These are phyloP conservation scores for Pterophyllum scalare DNA, from an alignment of 2,113 vertebrate genomes.

Conservation along the genomic window DNA sequence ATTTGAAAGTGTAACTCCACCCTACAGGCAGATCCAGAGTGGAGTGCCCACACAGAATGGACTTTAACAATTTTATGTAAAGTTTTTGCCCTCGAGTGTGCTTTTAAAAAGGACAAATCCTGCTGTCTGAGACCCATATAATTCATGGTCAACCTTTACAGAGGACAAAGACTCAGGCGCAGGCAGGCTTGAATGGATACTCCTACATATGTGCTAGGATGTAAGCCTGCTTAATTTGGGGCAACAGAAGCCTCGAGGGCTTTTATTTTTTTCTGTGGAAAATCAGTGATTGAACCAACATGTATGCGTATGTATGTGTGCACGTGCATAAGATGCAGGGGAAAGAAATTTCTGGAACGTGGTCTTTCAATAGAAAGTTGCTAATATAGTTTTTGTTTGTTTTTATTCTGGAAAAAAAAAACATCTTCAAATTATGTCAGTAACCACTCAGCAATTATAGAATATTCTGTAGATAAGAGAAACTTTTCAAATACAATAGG, in stretches of 20 bases:
- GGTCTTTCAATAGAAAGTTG: neutral
- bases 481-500: neutral
- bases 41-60: slow-evolving; percentile 44
- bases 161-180: slow-evolving; percentile 40
- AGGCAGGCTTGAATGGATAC: slow-evolving; percentile 21
- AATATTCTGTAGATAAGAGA: neutral
- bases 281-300: neutral
- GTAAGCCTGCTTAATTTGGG: slow-evolving; percentile 45
- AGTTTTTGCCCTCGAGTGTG: slow-evolving; percentile 53
- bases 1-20: slow-evolving; percentile 72
- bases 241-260: slow-evolving; percentile 33
- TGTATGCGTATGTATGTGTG: neutral
- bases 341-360: neutral
- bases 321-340: neutral
- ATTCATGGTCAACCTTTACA: slow-evolving; percentile 63
- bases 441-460: neutral
- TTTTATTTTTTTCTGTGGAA: neutral
- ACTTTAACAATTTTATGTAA: slow-evolving; percentile 66
- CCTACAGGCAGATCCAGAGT: slow-evolving; percentile 63
- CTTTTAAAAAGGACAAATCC: slow-evolving; percentile 69
- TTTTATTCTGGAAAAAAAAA: neutral
- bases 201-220: slow-evolving; percentile 7
- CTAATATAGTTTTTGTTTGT: neutral
- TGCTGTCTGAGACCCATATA: slow-evolving; percentile 65
- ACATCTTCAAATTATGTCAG: neutral